These are phyloP conservation scores for Himalopsyche japonica DNA, from an alignment of 2,888 invertebrate genomes.

Conservation along the genomic window DNA sequence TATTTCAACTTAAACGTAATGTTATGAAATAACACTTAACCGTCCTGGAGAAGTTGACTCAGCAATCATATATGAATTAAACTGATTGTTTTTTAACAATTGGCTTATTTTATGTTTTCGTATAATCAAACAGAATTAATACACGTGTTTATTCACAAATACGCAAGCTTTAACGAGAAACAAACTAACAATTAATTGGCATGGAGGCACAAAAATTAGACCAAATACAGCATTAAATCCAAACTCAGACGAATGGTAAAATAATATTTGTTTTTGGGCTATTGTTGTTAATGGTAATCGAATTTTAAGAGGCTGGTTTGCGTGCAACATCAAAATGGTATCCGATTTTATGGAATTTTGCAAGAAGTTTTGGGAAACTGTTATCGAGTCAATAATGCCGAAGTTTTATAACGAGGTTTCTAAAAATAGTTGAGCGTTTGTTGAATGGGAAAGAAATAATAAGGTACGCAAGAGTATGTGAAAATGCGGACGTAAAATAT, in stretches of 20 bases:
- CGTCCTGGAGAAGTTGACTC: no score
- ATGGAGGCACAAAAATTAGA: neutral
- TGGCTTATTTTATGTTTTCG: neutral
- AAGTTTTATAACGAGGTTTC: neutral
- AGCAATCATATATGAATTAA: neutral
- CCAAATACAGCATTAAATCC: neutral
- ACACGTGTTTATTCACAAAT: slow-evolving; percentile 5
- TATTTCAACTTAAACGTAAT: no score
- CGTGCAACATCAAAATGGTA: neutral
- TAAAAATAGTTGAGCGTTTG: neutral
- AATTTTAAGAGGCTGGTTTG: neutral
- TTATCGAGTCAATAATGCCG: neutral
- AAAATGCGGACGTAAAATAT: no score
- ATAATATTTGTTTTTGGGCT: neutral
- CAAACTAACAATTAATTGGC: neutral
- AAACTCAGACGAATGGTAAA: neutral
- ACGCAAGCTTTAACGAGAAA: neutral
- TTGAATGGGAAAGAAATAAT: neutral
- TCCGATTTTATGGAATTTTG: neutral
- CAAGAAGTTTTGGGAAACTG: neutral
- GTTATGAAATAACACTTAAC: no score
- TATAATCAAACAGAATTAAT: neutral
- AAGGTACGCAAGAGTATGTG: no score
- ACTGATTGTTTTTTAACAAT: neutral
- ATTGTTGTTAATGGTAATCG: neutral